These are phyloP conservation scores for Arizona elegans DNA, from an alignment of 2,113 vertebrate genomes.

Conservation along the genomic window DNA sequence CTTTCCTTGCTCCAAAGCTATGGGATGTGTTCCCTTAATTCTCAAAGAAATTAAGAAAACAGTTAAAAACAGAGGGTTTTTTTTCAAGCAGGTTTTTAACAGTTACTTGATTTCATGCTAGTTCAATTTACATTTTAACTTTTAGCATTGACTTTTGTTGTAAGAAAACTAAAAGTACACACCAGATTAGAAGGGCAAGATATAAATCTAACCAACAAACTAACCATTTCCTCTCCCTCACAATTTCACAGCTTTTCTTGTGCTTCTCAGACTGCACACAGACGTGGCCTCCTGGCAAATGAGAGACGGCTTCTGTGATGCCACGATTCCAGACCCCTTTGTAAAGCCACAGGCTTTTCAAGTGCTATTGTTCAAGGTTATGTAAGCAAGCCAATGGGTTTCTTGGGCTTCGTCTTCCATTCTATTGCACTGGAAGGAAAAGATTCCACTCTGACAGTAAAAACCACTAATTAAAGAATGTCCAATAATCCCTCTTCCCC, in stretches of 20 bases:
- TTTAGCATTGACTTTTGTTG: background rate
- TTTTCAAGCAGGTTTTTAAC: background rate
- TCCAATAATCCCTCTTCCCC: slow-evolving; percentile 28
- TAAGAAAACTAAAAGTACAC: background rate
- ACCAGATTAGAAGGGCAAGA: background rate
- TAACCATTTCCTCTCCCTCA: background rate
- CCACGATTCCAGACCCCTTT: slow-evolving; percentile 15
- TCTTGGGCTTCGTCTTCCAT: background rate
- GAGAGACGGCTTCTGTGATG: background rate
- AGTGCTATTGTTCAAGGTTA: slow-evolving; percentile 1
- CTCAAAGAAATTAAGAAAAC: background rate
- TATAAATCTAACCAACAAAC: background rate
- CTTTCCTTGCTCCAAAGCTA: background rate
- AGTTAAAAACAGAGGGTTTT: background rate
- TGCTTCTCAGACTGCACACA: background rate
- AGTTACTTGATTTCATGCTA: background rate
- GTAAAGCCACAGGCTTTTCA: slow-evolving; percentile 11
- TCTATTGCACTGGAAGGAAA: slow-evolving; percentile 4
- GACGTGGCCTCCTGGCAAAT: background rate
- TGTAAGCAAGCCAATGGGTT: slow-evolving; percentile 9
- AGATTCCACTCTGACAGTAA: slow-evolving; percentile 19
- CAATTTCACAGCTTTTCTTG: background rate
- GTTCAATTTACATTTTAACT: background rate
- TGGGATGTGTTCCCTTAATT: background rate
- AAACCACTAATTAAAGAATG: background rate